Evolutionary conservation across 2,113 vertebrate species (phyloP).

Genomic region (Saiga tatarica): DNA sequence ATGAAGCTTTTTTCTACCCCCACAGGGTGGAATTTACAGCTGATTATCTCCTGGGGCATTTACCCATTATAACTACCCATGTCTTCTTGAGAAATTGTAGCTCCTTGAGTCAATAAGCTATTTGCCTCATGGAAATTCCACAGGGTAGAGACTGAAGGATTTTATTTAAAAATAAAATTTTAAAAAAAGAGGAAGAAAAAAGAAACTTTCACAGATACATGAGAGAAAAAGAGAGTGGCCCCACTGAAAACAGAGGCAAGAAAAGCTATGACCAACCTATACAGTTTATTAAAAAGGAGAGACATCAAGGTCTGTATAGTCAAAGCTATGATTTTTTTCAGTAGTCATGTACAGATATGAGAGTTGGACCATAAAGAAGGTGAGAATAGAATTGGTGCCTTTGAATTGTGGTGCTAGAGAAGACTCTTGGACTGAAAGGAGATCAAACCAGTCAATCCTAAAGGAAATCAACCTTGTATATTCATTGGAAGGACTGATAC

Average conservation of each 20-base stretch:
- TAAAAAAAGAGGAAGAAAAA: background rate
- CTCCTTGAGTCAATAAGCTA: background rate
- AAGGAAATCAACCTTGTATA: background rate
- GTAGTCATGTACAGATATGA: background rate
- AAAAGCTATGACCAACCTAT: background rate
- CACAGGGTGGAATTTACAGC: background rate
- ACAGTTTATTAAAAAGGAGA: background rate
- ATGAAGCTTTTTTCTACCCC: background rate
- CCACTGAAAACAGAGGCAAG: background rate
- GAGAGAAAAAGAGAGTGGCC: background rate
- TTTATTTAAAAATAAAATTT: background rate
- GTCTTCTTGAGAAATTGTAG: background rate
- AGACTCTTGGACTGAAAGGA: background rate
- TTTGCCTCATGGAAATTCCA: background rate
- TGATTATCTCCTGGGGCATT: accelerated
- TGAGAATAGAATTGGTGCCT: background rate
- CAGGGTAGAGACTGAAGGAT: background rate
- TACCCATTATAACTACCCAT: background rate
- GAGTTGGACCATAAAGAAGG: background rate
- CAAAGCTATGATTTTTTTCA: background rate
- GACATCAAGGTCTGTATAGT: background rate
- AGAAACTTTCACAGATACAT: too few relatives aligned
- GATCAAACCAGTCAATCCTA: background rate
- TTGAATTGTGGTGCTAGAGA: background rate
- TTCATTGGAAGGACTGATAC: background rate